Evolutionary conservation across 92 coral and sea anemone species (phyloP).

Genomic region (Epizoanthus rinbou): DNA sequence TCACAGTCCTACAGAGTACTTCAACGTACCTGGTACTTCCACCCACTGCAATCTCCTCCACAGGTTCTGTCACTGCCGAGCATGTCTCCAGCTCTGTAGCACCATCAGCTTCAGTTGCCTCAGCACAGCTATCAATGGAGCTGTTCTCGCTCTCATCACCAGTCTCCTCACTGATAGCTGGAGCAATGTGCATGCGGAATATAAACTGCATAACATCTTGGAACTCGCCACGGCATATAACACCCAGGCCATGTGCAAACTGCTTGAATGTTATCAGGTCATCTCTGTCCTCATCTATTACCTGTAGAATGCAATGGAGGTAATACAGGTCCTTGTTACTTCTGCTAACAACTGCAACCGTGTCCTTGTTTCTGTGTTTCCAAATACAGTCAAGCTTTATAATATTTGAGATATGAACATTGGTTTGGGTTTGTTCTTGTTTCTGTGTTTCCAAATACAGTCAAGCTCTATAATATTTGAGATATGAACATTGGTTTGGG

Average conservation of each 20-base stretch:
- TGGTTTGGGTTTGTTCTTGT: no score
- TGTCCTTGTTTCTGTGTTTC: no score
- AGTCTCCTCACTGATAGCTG: slow-evolving; percentile 61
- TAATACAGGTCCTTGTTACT: no score
- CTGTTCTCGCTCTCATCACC: slow-evolving; percentile 64
- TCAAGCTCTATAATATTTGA: no score
- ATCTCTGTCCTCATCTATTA: slow-evolving; percentile 86
- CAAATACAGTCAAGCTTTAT: no score
- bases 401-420: no score
- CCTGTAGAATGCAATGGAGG: slow-evolving; percentile 47
- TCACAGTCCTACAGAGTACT: neutral
- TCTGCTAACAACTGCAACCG: no score
- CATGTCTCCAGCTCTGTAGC: slow-evolving; percentile 36
- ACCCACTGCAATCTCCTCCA: neutral
- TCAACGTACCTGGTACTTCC: neutral
- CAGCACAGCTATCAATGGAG: slow-evolving; percentile 69
- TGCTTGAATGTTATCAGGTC: slow-evolving; percentile 92
- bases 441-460: no score
- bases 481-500: no score
- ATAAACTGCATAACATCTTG: slow-evolving; percentile 89
- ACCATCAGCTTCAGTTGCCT: slow-evolving; percentile 62
- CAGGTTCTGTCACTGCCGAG: slow-evolving; percentile 11
- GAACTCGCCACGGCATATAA: slow-evolving; percentile 90
- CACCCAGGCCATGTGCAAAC: slow-evolving; percentile 83
- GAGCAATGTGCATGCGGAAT: slow-evolving; percentile 89